Evolutionary conservation across 2,888 invertebrate species (phyloP), one percentile per base, ranked within the genome.

Genomic region (Euplagia quadripunctaria): DNA sequence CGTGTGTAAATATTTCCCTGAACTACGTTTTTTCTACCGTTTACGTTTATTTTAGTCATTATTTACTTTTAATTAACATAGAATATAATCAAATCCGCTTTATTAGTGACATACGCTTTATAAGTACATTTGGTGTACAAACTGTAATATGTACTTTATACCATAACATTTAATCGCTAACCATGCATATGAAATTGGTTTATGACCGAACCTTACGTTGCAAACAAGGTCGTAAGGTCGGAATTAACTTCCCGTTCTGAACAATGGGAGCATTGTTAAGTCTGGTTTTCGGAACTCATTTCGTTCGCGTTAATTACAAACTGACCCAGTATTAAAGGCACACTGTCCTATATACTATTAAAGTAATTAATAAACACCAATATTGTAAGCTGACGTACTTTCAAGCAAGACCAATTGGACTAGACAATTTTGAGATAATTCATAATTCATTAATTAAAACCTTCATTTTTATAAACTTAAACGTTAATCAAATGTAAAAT

Each of bases 231-330:
- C 83, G 70, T 61, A 71, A 75, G 81, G 87, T 86, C 87, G 82
- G 85, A 84, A 81, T 79, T 70, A 70, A 82, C 84, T 87, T 87
- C 83, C 86, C 82, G 84, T 82, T 82, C 67, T 73, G 84, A 87
- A 88, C 89, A 89, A 89, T 87, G 86, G 77, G 79, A 74, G 78
- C 82, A 88, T 90, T 89, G 87, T 90, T 76, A 76, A 74, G 80
- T 77, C 71, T 79, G 81, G 77, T 82, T 87, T 85, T 83, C 67
- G 76, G 85, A 82, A 84, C 87, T 82, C 83, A 85, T 87, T 89
- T 80, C 74, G 81, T 83, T 82, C 81, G 75, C 77, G 81, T 77
- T 80, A 75, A 84, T 85, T 85, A 87, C 82, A 82, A 86, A 72
- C 65, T 74, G 76, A 80, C 78, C 80, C 73, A 78, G 76, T 78